Conservation (phyloP, 2,888 invertebrate genomes). For the Ernsta delagoae region DNA sequence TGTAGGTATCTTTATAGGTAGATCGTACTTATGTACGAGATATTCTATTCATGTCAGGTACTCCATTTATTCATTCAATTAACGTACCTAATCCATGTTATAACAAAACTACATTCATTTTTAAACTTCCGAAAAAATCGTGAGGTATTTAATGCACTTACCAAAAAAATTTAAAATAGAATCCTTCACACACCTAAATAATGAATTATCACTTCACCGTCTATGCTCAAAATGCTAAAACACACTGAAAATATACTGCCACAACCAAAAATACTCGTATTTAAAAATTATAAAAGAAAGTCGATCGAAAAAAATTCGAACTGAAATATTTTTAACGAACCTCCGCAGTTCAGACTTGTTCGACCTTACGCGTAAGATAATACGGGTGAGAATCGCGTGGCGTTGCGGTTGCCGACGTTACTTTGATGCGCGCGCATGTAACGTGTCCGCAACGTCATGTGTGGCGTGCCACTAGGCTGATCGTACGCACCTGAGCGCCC, state of each 20-base stretch:
- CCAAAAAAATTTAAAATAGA: background rate
- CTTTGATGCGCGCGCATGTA: constrained; percentile 48
- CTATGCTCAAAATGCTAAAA: background rate
- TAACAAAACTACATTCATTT: too few species aligned
- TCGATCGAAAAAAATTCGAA: constrained; percentile 25
- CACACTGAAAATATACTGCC: background rate
- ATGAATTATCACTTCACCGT: constrained; percentile 20
- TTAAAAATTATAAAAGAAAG: background rate
- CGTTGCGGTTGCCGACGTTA: constrained; percentile 19
- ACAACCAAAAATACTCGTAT: background rate
- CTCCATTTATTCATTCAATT: too few species aligned
- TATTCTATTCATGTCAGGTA: too few species aligned
- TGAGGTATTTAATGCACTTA: background rate
- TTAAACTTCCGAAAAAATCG: too few species aligned
- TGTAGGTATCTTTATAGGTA: too few species aligned
- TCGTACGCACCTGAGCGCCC: constrained; percentile 64
- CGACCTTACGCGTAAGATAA: background rate
- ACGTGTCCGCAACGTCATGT: constrained; percentile 68
- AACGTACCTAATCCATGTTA: too few species aligned
- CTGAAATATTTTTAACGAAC: constrained; percentile 1
- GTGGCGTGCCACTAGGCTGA: constrained; percentile 67
- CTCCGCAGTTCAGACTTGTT: background rate
- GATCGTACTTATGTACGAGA: too few species aligned
- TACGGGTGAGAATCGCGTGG: constrained; percentile 53
- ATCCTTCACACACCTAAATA: constrained; percentile 1